Evolutionary conservation across 2,888 invertebrate genomes (phyloP).

Genomic region (Syrista parreyssii): DNA sequence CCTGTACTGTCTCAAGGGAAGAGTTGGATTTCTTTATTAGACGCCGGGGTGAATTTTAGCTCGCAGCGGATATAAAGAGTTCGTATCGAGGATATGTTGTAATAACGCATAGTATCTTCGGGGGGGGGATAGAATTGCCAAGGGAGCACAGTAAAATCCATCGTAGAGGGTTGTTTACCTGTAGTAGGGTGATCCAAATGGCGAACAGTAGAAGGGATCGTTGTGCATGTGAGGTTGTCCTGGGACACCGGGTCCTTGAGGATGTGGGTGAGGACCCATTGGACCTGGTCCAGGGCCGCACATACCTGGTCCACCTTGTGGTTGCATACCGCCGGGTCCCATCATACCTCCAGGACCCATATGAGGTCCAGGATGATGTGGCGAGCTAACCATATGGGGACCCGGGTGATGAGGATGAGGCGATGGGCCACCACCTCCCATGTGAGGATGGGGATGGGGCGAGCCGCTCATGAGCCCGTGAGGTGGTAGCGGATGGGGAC

Average conservation of each 20-base stretch:
- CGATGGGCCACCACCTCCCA: constrained; percentile 61
- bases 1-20: neutral
- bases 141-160: neutral
- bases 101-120: neutral
- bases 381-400: constrained; percentile 62
- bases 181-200: constrained; percentile 71
- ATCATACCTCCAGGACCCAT: constrained; percentile 56
- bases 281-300: constrained; percentile 54
- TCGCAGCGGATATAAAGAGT: neutral
- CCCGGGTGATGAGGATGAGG: constrained; percentile 62
- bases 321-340: constrained; percentile 59
- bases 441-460: constrained; percentile 60
- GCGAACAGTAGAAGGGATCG: constrained; percentile 72
- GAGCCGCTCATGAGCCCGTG: constrained; percentile 63
- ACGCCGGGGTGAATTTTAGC: neutral
- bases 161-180: constrained; percentile 63
- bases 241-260: constrained; percentile 55
- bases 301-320: constrained; percentile 60
- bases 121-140: neutral
- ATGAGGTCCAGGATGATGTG: constrained; percentile 62
- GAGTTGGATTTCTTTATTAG: neutral
- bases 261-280: constrained; percentile 55
- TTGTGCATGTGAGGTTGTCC: constrained; percentile 68
- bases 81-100: neutral
- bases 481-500: constrained; percentile 61